These are phyloP conservation scores for Pogona vitticeps DNA, from an alignment of 2,113 vertebrate genomes.

Conservation along the genomic window DNA sequence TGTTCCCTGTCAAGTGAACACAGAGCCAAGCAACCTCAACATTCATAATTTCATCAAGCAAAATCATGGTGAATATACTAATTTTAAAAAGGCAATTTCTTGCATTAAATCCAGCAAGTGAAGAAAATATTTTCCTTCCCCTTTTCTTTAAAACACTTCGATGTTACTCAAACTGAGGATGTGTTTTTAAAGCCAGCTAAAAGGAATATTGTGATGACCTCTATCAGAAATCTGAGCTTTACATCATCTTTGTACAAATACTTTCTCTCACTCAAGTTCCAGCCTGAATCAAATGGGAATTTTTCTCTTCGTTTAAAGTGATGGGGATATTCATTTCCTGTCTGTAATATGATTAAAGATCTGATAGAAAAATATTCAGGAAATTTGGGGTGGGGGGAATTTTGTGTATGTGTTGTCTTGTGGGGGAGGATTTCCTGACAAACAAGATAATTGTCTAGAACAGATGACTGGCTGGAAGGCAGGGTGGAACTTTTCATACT, in stretches of 20 bases:
- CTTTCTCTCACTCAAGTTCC: conserved; percentile 1
- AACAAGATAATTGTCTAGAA: not conserved
- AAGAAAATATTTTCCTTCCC: not conserved
- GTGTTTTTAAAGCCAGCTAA: conserved; percentile 19
- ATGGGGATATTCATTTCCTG: conserved; percentile 11
- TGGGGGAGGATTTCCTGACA: not conserved
- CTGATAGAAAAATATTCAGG: not conserved
- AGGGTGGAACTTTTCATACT: not conserved
- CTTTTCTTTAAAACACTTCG: not conserved
- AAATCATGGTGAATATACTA: not conserved
- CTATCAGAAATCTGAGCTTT: not conserved
- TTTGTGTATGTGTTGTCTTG: not conserved
- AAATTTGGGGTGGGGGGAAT: not conserved
- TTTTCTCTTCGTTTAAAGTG: conserved; percentile 18
- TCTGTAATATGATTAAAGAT: not conserved
- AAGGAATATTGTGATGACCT: conserved; percentile 28
- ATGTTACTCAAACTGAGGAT: not conserved
- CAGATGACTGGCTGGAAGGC: not conserved
- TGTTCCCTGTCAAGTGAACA: not conserved
- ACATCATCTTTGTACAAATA: not conserved
- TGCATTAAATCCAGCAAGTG: not conserved
- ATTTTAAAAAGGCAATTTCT: not conserved
- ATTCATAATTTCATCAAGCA: conserved; percentile 5
- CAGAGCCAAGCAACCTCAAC: not conserved
- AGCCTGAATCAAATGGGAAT: conserved; percentile 15